These are phyloP conservation scores for Cerastis leucographa DNA, from an alignment of 2,888 invertebrate genomes.

Conservation along the genomic window DNA sequence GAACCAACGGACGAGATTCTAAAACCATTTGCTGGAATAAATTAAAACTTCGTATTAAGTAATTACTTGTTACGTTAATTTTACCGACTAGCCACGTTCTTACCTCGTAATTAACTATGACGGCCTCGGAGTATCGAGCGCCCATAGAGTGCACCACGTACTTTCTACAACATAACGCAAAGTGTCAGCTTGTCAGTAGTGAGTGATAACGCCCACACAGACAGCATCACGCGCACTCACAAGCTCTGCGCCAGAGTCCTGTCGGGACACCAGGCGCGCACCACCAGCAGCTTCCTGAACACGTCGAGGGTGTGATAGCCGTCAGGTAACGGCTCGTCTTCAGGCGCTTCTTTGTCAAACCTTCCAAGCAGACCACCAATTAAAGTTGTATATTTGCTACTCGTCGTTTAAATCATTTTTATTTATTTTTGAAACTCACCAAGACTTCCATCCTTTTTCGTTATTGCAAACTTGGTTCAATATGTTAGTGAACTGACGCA, in stretches of 20 bases:
- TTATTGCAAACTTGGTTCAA: constrained; percentile 92
- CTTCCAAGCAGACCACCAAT: constrained; percentile 76
- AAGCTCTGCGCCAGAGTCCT: constrained; percentile 94
- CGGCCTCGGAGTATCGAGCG: constrained; percentile 93
- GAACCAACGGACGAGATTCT: constrained; percentile 94
- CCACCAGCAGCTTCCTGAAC: constrained; percentile 94
- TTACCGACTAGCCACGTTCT: not conserved
- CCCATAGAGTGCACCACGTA: constrained; percentile 95
- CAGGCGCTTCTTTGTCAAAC: constrained; percentile 96
- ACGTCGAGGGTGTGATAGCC: constrained; percentile 94
- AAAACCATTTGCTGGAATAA: constrained; percentile 89
- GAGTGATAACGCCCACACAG: not conserved
- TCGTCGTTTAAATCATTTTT: not conserved
- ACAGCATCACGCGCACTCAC: constrained; percentile 73
- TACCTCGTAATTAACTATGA: constrained; percentile 94
- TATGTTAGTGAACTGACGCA: constrained; percentile 93
- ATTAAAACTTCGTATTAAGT: not conserved
- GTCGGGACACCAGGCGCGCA: constrained; percentile 96
- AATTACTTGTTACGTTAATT: not conserved
- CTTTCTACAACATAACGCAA: constrained; percentile 87
- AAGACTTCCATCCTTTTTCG: constrained; percentile 93
- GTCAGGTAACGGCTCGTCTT: constrained; percentile 95
- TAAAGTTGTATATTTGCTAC: not conserved
- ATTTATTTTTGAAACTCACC: constrained; percentile 80
- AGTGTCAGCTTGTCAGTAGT: constrained; percentile 3